phyloP scores from a whole-genome alignment of 2,888 invertebrate species.

The Automeris io region DNA sequence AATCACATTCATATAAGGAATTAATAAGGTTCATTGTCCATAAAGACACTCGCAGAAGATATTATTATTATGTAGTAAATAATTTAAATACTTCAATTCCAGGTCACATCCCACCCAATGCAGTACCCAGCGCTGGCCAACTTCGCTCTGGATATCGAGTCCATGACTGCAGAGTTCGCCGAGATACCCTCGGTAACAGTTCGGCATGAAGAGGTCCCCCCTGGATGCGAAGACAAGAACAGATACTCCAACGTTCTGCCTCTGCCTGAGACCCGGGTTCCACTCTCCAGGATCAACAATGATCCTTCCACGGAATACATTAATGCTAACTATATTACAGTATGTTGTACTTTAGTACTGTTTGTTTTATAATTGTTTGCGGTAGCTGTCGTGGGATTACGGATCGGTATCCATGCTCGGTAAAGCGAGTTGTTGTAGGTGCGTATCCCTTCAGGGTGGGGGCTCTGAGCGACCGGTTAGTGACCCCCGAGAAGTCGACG shows the following conservation, averaged over 20 bases:
- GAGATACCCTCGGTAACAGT: constrained; percentile 88
- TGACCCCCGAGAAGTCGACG: too few species aligned
- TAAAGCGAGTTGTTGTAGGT: too few species aligned
- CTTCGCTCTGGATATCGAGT: constrained; percentile 82
- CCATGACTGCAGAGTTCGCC: constrained; percentile 88
- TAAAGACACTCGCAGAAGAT: too few species aligned
- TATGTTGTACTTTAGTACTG: constrained; percentile 59
- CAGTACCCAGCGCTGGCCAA: constrained; percentile 87
- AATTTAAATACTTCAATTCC: too few species aligned
- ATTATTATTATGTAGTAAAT: too few species aligned
- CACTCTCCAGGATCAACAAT: constrained; percentile 82
- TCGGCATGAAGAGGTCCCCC: constrained; percentile 88
- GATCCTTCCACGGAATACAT: constrained; percentile 92
- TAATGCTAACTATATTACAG: constrained; percentile 94
- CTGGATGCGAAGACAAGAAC: constrained; percentile 93
- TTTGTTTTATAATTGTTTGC: constrained; percentile 16
- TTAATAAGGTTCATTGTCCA: too few species aligned
- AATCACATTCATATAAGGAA: too few species aligned
- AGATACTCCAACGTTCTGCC: constrained; percentile 96
- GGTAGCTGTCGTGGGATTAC: too few species aligned
- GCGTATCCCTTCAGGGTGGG: too few species aligned
- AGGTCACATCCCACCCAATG: constrained; percentile 84
- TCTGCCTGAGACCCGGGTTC: constrained; percentile 92
- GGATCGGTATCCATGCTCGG: too few species aligned
- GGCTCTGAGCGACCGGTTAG: too few species aligned